A percentile compares a stretch with the other conserved stretches of the same genome.
These are phyloP conservation scores for Axea sp. DNA, from an alignment of 2,888 invertebrate genomes.

Conservation along the genomic window DNA sequence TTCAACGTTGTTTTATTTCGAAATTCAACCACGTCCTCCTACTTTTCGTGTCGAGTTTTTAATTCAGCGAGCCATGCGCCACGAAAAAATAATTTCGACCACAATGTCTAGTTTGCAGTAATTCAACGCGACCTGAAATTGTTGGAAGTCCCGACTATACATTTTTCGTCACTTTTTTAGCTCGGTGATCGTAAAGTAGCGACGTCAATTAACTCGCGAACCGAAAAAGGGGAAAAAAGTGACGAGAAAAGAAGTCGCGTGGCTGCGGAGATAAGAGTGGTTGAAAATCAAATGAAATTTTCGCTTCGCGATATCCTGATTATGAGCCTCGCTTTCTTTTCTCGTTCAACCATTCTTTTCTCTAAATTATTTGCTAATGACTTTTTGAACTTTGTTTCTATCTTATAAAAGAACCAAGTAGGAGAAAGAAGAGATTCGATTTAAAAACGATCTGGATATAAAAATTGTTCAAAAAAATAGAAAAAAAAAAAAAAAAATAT, in stretches of 20 bases:
- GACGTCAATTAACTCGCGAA: constrained; percentile 67
- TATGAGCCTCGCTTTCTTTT: neutral
- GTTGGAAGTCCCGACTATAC: constrained; percentile 60
- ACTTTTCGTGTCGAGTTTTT: constrained; percentile 4
- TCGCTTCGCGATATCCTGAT: constrained; percentile 3
- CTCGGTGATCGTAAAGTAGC: constrained; percentile 65
- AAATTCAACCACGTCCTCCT: too few relatives aligned
- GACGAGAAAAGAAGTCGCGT: constrained; percentile 50
- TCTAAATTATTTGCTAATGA: too few relatives aligned
- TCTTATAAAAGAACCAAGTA: too few relatives aligned
- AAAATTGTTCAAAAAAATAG: too few relatives aligned
- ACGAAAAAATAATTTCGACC: constrained; percentile 27
- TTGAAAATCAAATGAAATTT: constrained; percentile 36
- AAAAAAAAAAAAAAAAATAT: too few relatives aligned
- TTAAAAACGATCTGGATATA: too few relatives aligned
- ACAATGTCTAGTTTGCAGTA: constrained; percentile 27
- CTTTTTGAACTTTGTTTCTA: neutral
- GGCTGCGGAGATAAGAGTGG: constrained; percentile 36
- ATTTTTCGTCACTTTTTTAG: constrained; percentile 64
- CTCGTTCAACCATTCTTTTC: too few relatives aligned
- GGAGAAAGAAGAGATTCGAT: too few relatives aligned
- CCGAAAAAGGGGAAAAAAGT: constrained; percentile 39
- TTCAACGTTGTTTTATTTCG: too few relatives aligned
- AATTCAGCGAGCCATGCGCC: neutral
- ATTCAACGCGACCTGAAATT: constrained; percentile 43